Conservation (phyloP, 2,888 invertebrate genomes). For the Amphipyra berbera region DNA sequence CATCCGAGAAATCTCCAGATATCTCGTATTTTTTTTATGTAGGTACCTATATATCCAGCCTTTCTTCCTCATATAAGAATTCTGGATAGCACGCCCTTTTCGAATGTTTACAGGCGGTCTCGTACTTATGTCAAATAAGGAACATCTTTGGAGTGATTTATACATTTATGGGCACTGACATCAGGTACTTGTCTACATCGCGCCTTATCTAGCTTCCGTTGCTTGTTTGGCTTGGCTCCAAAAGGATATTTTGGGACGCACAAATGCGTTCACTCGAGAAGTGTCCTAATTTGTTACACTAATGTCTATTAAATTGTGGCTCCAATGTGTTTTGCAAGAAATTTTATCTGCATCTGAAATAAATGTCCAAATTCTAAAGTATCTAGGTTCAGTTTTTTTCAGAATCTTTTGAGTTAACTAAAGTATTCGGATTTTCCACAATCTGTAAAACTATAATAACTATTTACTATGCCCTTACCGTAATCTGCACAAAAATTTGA, state of each 20-base stretch:
- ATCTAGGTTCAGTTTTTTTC: too few species aligned
- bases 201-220: slow-evolving; percentile 16
- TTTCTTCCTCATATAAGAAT: slow-evolving; percentile 2
- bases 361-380: too few species aligned
- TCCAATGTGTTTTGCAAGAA: too few species aligned
- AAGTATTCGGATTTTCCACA: neutral
- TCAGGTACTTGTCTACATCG: slow-evolving; percentile 2
- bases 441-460: neutral
- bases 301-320: neutral
- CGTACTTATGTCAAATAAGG: slow-evolving; percentile 18
- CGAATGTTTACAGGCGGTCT: slow-evolving; percentile 1
- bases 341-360: too few species aligned
- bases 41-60: neutral
- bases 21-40: slow-evolving; percentile 22
- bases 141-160: slow-evolving; percentile 4
- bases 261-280: neutral
- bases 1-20: slow-evolving; percentile 29
- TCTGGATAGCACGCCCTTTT: neutral
- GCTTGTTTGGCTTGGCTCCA: slow-evolving; percentile 1
- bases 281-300: neutral
- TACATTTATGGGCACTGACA: slow-evolving; percentile 11
- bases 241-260: slow-evolving; percentile 2
- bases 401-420: too few species aligned
- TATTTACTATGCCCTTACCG: neutral
- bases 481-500: slow-evolving; percentile 16